Conservation (phyloP, 2,888 invertebrate genomes). For the Drosophila pegasa region DNA sequence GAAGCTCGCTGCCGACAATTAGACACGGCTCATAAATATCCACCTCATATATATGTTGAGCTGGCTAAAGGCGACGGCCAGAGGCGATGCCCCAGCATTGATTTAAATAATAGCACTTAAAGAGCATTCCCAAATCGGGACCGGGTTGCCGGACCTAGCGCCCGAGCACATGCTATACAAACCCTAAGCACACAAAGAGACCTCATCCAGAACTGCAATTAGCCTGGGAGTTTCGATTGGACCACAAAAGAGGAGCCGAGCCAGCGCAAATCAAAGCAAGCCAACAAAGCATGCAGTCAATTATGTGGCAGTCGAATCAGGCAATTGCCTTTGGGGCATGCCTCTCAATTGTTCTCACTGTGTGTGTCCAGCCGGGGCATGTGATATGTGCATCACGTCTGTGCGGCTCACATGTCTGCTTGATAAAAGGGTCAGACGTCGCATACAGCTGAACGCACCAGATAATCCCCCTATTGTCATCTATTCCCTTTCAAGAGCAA, state of each 20-base stretch:
- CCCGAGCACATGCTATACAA: slow-evolving; percentile 37
- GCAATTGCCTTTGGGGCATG: slow-evolving; percentile 34
- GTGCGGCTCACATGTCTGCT: slow-evolving; percentile 41
- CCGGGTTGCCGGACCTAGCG: slow-evolving; percentile 17
- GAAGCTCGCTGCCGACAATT: slow-evolving; percentile 75
- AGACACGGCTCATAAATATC: slow-evolving; percentile 83
- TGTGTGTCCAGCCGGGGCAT: slow-evolving; percentile 37
- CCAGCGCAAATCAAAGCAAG: slow-evolving; percentile 18
- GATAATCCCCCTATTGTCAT: slow-evolving; percentile 46
- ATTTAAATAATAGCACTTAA: slow-evolving; percentile 83
- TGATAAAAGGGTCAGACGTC: slow-evolving; percentile 52
- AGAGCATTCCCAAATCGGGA: slow-evolving; percentile 19
- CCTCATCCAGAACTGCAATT: slow-evolving; percentile 35
- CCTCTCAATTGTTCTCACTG: slow-evolving; percentile 24
- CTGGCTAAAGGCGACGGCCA: slow-evolving; percentile 17
- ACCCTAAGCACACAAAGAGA: slow-evolving; percentile 8
- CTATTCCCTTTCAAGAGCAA: background rate
- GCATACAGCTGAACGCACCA: slow-evolving; percentile 42
- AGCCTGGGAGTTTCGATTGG: slow-evolving; percentile 51
- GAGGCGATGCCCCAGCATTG: slow-evolving; percentile 68
- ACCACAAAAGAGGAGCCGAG: background rate
- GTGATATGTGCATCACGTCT: slow-evolving; percentile 25
- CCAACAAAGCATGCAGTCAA: slow-evolving; percentile 52
- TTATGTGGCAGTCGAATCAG: slow-evolving; percentile 44
- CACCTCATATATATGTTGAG: slow-evolving; percentile 64